Percentiles rank a stretch among this genome's conserved stretches.
These are phyloP conservation scores for Oriolus oriolus DNA, from an alignment of 2,113 vertebrate genomes.

Conservation along the genomic window DNA sequence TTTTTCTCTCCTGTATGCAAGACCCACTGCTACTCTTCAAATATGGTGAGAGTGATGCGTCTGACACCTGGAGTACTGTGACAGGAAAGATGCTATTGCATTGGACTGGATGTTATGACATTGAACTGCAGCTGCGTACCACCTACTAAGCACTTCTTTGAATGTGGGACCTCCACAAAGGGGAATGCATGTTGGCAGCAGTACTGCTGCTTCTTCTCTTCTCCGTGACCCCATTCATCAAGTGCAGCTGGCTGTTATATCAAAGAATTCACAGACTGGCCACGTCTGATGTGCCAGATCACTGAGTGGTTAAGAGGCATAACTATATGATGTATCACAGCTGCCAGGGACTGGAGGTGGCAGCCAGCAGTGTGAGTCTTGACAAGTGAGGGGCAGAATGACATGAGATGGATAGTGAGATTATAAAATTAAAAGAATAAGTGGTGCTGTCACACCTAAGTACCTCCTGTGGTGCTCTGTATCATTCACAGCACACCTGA, in stretches of 20 bases:
- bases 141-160: background rate
- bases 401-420: background rate
- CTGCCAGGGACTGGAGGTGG: background rate
- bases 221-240: background rate
- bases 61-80: background rate
- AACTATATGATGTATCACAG: background rate
- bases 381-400: background rate
- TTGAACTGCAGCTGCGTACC: background rate
- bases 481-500: background rate
- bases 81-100: background rate
- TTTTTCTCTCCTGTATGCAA: background rate
- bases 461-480: background rate
- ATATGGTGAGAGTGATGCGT: background rate
- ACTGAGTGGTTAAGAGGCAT: background rate
- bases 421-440: background rate
- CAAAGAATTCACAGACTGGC: background rate
- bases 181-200: background rate
- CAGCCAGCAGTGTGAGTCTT: background rate
- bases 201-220: background rate
- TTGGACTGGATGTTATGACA: background rate
- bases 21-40: background rate
- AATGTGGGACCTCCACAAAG: background rate
- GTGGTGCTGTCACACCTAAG: background rate
- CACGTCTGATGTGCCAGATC: background rate
- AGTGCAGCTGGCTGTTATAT: background rate